A percentile compares a stretch with the other conserved stretches of the same genome.
Evolutionary conservation across 1,140 invertebrate species (phyloP).

Genomic region (Dinoponera quadriceps): DNA sequence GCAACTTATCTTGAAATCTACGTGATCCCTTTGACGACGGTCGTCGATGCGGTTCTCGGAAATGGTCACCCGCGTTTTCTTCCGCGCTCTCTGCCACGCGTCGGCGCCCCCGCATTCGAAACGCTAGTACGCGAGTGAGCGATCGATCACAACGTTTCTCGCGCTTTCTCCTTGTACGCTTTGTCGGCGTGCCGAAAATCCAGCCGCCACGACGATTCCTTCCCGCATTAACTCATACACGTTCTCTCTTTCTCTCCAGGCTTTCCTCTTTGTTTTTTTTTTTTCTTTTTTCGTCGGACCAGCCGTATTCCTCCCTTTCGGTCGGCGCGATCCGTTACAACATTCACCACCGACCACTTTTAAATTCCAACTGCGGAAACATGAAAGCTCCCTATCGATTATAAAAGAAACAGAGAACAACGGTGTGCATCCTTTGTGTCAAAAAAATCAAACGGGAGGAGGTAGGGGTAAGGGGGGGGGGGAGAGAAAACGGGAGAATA

Average conservation of each 20-base stretch:
- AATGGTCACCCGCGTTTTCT: too few species aligned
- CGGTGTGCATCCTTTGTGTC: slow-evolving; percentile 55
- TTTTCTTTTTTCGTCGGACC: background rate
- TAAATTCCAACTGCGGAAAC: slow-evolving; percentile 27
- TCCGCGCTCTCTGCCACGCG: too few species aligned
- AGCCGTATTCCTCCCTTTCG: slow-evolving; percentile 23
- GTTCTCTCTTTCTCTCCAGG: background rate
- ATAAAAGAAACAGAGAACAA: slow-evolving; percentile 49
- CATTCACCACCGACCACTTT: slow-evolving; percentile 11
- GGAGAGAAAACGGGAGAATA: slow-evolving; percentile 20
- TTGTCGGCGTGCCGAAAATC: slow-evolving; percentile 17
- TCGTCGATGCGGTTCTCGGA: too few species aligned
- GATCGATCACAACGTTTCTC: slow-evolving; percentile 23
- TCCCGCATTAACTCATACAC: background rate
- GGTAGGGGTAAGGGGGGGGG: too few species aligned
- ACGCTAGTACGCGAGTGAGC: slow-evolving; percentile 58
- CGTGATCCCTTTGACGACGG: slow-evolving; percentile 65
- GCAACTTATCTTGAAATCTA: slow-evolving; percentile 35
- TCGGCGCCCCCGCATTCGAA: slow-evolving; percentile 10
- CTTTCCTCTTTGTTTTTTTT: background rate
- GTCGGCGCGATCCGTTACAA: slow-evolving; percentile 12
- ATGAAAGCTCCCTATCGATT: background rate
- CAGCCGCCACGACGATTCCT: background rate
- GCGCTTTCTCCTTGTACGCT: background rate
- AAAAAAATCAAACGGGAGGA: slow-evolving; percentile 19